phyloP scores from a whole-genome alignment of 2,797 vertebrate species.

The Antrozous pallidus region DNA sequence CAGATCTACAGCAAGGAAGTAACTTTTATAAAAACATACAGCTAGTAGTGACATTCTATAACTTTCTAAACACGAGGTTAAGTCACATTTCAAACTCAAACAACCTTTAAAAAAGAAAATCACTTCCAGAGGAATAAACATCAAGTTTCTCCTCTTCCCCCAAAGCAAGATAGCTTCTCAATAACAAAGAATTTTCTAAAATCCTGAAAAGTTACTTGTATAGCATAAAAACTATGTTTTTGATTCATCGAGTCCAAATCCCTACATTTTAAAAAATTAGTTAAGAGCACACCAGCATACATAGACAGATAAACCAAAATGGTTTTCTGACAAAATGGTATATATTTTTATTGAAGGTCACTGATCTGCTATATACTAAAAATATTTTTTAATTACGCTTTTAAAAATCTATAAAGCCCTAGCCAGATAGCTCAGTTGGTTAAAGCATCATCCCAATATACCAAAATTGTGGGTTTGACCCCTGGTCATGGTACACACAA shows the following conservation, averaged over 20 bases:
- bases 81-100: slow-evolving; percentile 27
- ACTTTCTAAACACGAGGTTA: not conserved
- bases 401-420: not conserved
- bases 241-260: slow-evolving; percentile 10
- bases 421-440: not conserved
- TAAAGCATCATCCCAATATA: not conserved
- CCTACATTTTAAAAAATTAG: not conserved
- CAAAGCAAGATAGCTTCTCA: slow-evolving; percentile 7
- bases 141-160: not conserved
- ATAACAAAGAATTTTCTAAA: slow-evolving; percentile 36
- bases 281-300: not conserved
- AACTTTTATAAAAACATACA: slow-evolving; percentile 29
- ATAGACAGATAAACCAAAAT: not conserved
- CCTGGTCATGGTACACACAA: not conserved
- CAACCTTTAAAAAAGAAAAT: slow-evolving; percentile 33
- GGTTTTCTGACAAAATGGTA: not conserved
- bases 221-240: not conserved
- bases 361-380: not conserved
- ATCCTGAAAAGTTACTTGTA: not conserved
- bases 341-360: slow-evolving; percentile 5
- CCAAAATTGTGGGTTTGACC: not conserved
- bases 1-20: not conserved
- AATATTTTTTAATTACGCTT: not conserved
- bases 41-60: not conserved
- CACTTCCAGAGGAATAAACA: slow-evolving; percentile 29